Evolutionary conservation across 2,113 vertebrate genomes (phyloP).

Genomic region (Meles meles): DNA sequence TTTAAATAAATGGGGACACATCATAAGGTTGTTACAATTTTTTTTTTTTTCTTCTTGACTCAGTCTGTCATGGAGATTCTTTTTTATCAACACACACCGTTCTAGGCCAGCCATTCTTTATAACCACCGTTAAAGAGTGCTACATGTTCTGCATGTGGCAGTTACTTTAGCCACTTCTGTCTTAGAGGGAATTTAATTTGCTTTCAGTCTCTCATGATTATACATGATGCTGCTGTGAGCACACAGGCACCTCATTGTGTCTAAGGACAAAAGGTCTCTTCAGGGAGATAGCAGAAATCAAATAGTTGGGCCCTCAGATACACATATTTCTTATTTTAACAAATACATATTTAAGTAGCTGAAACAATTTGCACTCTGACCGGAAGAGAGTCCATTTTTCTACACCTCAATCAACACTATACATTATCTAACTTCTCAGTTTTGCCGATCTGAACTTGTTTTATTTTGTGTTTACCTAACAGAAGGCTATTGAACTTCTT

Average conservation of each 20-base stretch:
- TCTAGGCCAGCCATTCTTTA: neutral
- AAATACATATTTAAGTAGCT: neutral
- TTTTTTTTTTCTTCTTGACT: neutral
- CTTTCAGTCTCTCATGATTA: neutral
- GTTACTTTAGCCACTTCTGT: neutral
- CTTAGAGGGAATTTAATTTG: neutral
- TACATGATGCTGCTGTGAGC: neutral
- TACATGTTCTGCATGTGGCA: neutral
- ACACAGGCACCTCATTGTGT: neutral
- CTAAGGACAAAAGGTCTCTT: neutral
- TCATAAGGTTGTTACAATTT: neutral
- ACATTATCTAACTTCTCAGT: neutral
- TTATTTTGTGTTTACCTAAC: neutral
- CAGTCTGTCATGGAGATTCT: neutral
- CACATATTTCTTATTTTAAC: neutral
- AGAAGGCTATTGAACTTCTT: neutral
- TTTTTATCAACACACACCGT: neutral
- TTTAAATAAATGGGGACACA: neutral
- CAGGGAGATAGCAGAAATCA: neutral
- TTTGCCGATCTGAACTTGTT: neutral
- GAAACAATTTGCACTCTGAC: neutral
- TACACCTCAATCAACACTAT: neutral
- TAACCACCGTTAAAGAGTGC: neutral
- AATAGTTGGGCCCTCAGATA: neutral
- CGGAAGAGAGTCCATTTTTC: neutral